Evolutionary conservation across 2,797 vertebrate genomes (phyloP).

Genomic region (Malurus leucopterus): DNA sequence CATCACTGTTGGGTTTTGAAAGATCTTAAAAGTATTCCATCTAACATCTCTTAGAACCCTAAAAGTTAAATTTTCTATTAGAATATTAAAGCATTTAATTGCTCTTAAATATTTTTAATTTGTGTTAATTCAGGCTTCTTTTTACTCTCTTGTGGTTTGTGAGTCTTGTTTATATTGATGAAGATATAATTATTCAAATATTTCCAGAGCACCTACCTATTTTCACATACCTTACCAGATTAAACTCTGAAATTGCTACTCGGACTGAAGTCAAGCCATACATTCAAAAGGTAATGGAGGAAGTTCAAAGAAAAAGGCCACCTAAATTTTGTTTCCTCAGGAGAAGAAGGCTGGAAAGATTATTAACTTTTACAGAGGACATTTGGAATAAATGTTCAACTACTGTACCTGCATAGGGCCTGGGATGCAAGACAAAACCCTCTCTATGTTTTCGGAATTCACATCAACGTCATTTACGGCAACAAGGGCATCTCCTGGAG

Average conservation of each 20-base stretch:
- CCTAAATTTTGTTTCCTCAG: background rate
- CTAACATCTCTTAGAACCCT: background rate
- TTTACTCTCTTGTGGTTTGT: background rate
- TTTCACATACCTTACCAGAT: background rate
- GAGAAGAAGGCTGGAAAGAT: background rate
- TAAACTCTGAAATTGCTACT: background rate
- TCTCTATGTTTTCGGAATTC: slow-evolving; percentile 91
- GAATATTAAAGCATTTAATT: background rate
- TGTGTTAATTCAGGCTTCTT: background rate
- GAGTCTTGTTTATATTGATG: background rate
- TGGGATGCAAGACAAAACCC: slow-evolving; percentile 92
- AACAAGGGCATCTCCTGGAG: slow-evolving; percentile 86
- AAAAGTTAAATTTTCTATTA: background rate
- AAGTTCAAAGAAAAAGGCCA: background rate
- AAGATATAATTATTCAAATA: background rate
- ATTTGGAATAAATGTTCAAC: background rate
- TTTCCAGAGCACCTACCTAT: background rate
- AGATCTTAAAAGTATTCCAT: background rate
- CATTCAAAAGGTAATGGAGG: background rate
- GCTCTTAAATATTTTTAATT: background rate
- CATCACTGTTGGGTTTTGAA: background rate
- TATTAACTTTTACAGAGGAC: background rate
- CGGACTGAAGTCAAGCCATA: background rate
- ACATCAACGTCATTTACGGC: slow-evolving; percentile 95
- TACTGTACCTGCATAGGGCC: slow-evolving; percentile 88